These are phyloP conservation scores for Polydrusus tereticollis DNA, from an alignment of 2,888 invertebrate genomes.

Conservation along the genomic window DNA sequence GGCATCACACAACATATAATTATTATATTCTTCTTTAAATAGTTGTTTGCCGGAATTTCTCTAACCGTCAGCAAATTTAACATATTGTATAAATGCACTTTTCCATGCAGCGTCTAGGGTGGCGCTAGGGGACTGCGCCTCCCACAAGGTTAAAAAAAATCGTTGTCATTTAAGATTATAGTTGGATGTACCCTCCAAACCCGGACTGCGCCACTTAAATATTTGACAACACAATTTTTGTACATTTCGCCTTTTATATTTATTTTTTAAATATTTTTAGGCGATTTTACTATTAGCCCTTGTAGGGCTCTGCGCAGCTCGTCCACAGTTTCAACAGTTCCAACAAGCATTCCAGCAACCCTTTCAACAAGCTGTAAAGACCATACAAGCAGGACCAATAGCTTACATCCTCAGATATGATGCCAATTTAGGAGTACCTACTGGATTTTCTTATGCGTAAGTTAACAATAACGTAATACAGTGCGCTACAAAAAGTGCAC, in stretches of 20 bases:
- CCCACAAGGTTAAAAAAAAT: no score
- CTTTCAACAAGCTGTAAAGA: constrained; percentile 2
- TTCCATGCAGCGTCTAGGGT: no score
- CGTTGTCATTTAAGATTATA: no score
- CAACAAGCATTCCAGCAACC: constrained; percentile 7
- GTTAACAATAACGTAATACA: no score
- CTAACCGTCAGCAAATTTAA: no score
- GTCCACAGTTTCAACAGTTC: constrained; percentile 33
- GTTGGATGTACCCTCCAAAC: no score
- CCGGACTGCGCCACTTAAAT: neutral
- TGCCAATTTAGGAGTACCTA: constrained; percentile 38
- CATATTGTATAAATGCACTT: no score
- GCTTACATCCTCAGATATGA: constrained; percentile 38
- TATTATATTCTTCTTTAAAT: no score
- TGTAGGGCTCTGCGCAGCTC: constrained; percentile 37
- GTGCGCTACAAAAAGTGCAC: no score
- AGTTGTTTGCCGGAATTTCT: no score
- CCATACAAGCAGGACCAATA: constrained; percentile 15
- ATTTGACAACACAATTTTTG: neutral
- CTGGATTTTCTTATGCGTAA: constrained; percentile 45
- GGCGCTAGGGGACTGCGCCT: no score
- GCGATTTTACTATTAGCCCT: constrained; percentile 42
- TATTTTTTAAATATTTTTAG: constrained; percentile 28
- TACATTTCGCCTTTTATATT: neutral
- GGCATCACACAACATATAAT: no score